phyloP scores from a whole-genome alignment of 2,888 invertebrate species.

The Tachina fera region DNA sequence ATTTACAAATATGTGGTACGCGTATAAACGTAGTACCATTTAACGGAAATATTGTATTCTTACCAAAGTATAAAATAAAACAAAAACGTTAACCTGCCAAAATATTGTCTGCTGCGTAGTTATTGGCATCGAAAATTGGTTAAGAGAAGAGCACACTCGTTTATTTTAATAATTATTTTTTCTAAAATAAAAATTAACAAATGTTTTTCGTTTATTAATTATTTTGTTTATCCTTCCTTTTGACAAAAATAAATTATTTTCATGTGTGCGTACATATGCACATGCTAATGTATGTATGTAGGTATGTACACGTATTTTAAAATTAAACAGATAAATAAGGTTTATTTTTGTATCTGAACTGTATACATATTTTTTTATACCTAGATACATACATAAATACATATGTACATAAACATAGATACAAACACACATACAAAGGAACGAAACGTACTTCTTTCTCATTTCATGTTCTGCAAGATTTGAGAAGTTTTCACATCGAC shows the following conservation, averaged over 20 bases:
- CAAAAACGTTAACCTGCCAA: constrained; percentile 1
- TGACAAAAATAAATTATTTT: not conserved
- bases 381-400: not conserved
- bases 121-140: constrained; percentile 17
- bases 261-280: not conserved
- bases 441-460: too few species aligned
- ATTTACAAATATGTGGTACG: too few species aligned
- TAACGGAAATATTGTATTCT: too few species aligned
- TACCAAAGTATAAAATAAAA: not conserved
- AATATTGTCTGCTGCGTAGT: not conserved
- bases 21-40: too few species aligned
- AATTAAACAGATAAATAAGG: too few species aligned
- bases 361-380: not conserved
- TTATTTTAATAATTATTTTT: not conserved
- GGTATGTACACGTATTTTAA: too few species aligned
- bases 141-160: not conserved
- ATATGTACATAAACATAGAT: not conserved
- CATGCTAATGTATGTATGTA: not conserved
- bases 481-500: not conserved
- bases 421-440: not conserved
- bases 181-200: not conserved
- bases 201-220: constrained; percentile 5
- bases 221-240: not conserved
- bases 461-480: too few species aligned
- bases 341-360: too few species aligned